Evolutionary conservation across 2,888 invertebrate genomes (phyloP).

Genomic region (Ophonus ardosiacus): DNA sequence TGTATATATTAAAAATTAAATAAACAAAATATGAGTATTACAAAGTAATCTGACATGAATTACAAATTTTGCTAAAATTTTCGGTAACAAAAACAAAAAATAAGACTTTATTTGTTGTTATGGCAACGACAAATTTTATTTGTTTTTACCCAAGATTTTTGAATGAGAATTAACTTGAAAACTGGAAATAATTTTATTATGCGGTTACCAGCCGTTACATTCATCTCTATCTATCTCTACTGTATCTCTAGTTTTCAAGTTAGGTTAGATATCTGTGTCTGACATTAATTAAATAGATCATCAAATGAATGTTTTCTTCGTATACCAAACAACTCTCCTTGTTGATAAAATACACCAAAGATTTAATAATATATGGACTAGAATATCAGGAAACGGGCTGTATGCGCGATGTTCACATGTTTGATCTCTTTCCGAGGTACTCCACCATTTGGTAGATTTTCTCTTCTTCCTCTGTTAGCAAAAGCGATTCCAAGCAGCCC

Average conservation of each 20-base stretch:
- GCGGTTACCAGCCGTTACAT: not conserved
- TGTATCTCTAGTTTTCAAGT: not conserved
- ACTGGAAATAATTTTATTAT: not conserved
- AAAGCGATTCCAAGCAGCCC: slow-evolving; percentile 88
- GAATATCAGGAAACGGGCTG: slow-evolving; percentile 58
- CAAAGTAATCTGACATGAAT: slow-evolving; percentile 35
- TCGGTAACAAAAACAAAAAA: slow-evolving; percentile 49
- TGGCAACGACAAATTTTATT: slow-evolving; percentile 13
- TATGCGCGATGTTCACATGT: slow-evolving; percentile 22
- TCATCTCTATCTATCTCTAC: not conserved
- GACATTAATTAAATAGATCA: not conserved
- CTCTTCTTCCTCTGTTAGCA: slow-evolving; percentile 87
- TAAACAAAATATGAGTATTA: slow-evolving; percentile 52
- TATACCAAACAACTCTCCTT: slow-evolving; percentile 32
- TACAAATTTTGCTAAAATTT: slow-evolving; percentile 33
- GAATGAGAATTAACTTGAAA: not conserved
- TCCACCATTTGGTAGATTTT: slow-evolving; percentile 88
- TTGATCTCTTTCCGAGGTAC: slow-evolving; percentile 80
- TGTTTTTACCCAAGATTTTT: slow-evolving; percentile 34
- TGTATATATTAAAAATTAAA: slow-evolving; percentile 50
- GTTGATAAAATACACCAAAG: slow-evolving; percentile 51
- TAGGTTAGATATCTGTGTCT: not conserved
- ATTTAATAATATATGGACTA: slow-evolving; percentile 57
- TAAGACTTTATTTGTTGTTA: slow-evolving; percentile 9
- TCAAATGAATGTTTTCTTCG: slow-evolving; percentile 29